These are phyloP conservation scores for Seriola rivoliana DNA, from an alignment of 2,113 vertebrate genomes.

Conservation along the genomic window DNA sequence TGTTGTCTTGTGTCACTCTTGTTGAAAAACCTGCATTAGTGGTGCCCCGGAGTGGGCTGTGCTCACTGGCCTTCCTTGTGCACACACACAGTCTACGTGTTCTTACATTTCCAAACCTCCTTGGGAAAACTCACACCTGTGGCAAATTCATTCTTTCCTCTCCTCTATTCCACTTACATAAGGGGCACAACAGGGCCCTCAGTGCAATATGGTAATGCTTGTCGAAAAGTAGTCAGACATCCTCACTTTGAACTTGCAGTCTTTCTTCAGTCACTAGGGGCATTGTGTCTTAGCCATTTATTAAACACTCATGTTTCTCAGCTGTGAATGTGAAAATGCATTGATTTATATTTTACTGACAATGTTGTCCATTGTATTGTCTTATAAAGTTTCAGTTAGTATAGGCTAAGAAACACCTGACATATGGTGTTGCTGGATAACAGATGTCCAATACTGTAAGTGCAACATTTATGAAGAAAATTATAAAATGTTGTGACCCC, in stretches of 20 bases:
- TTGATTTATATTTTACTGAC: neutral
- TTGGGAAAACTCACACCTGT: conserved; percentile 75
- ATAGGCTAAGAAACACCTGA: neutral
- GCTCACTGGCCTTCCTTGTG: conserved; percentile 2
- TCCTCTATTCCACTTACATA: conserved; percentile 68
- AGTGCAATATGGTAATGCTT: conserved; percentile 68
- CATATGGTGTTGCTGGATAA: neutral
- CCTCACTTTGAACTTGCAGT: conserved; percentile 46
- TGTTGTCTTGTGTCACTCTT: conserved; percentile 29
- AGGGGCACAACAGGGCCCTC: conserved; percentile 66
- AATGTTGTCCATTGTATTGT: neutral
- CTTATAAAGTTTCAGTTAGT: neutral
- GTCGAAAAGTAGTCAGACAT: conserved; percentile 51
- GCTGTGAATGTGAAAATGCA: neutral
- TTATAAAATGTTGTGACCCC: neutral
- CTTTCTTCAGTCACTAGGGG: conserved; percentile 20
- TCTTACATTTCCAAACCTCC: conserved; percentile 65
- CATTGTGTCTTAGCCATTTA: neutral
- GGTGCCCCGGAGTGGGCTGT: conserved; percentile 21
- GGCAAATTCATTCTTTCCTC: conserved; percentile 71
- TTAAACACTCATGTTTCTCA: neutral
- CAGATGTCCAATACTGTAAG: neutral
- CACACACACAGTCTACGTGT: conserved; percentile 34
- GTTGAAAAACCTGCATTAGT: conserved; percentile 53
- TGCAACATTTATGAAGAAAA: neutral